Conservation (phyloP, 2,888 invertebrate species). For the Mantis religiosa region DNA sequence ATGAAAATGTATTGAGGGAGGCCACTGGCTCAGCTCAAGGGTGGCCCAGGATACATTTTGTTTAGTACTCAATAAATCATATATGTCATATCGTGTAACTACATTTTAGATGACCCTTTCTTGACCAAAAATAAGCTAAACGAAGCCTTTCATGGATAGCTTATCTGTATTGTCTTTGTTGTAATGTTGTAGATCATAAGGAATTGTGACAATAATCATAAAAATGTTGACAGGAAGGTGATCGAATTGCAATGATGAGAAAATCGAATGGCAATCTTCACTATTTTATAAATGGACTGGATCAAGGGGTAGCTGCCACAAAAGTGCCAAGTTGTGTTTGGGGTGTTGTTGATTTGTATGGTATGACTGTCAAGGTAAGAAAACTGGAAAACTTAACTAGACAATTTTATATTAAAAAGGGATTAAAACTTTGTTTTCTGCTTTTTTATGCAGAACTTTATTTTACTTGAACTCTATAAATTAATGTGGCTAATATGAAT, state of each 20-base stretch:
- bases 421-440: neutral
- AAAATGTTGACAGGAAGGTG: slow-evolving; percentile 64
- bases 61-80: no score
- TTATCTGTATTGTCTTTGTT: neutral
- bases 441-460: neutral
- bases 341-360: slow-evolving; percentile 94
- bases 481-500: no score
- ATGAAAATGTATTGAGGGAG: no score
- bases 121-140: neutral
- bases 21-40: no score
- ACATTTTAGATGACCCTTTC: neutral
- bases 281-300: slow-evolving; percentile 88
- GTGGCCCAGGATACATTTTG: no score
- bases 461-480: no score
- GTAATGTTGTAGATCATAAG: neutral
- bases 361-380: slow-evolving; percentile 79
- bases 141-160: neutral
- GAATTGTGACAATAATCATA: neutral
- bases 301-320: slow-evolving; percentile 87
- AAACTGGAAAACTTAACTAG: neutral
- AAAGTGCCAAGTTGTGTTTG: slow-evolving; percentile 77
- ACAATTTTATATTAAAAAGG: neutral
- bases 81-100: no score
- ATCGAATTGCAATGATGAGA: slow-evolving; percentile 87
- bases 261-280: slow-evolving; percentile 80